Conservation (phyloP, 2,888 invertebrate genomes). For the Fragum whitleyi region DNA sequence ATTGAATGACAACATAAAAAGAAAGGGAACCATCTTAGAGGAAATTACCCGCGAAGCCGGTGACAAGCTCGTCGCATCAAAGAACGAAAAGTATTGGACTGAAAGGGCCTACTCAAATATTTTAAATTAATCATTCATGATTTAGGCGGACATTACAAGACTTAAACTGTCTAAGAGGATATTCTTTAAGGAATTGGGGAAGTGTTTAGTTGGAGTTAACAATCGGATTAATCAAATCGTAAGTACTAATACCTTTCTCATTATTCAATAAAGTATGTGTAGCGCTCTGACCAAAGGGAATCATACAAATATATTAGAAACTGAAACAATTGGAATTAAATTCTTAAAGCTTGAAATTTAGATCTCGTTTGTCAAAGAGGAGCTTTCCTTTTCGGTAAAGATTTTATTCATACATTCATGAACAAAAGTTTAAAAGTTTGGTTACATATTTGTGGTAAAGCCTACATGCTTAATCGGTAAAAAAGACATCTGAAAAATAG, state of each 20-base stretch:
- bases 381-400: too few species aligned
- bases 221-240: neutral
- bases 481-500: too few species aligned
- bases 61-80: constrained; percentile 3
- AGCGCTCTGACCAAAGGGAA: too few species aligned
- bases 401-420: too few species aligned
- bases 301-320: too few species aligned
- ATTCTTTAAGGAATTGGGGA: neutral
- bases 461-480: too few species aligned
- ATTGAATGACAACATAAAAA: neutral
- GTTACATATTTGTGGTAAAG: too few species aligned
- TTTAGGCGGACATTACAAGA: neutral
- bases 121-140: neutral
- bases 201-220: neutral
- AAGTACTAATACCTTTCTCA: neutral
- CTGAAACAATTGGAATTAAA: too few species aligned
- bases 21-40: neutral
- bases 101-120: neutral
- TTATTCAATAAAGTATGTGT: too few species aligned
- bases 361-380: too few species aligned
- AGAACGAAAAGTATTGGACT: neutral
- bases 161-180: neutral
- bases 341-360: too few species aligned
- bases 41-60: neutral
- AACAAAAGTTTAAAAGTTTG: too few species aligned